Evolutionary conservation across 2,888 invertebrate species (phyloP), one percentile per base, ranked within the genome.

Genomic region (Adelognathus sp.): DNA sequence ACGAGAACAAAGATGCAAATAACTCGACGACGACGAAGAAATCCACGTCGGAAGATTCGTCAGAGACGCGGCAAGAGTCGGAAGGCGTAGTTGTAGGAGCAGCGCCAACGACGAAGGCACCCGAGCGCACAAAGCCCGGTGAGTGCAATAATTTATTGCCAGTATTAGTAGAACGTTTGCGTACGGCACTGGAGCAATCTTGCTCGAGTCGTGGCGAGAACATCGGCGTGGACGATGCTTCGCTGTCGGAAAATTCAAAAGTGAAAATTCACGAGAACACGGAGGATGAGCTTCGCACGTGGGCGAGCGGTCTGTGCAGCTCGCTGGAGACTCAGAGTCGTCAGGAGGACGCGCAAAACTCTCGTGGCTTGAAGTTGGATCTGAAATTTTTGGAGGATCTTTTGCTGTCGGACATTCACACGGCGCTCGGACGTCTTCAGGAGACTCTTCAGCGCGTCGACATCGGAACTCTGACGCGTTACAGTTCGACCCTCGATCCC

Each of bases 341-440:
- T 7, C 18, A 41, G 27, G 66, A 75, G 4, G 67, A 76, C 14
- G 3, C 66, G 6, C 56, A 36, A 14, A 72, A 33, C 64, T 58
- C 75, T 1, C 44, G 75, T 27, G 79, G 79, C 3, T 24, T 79
- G 18, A 90, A 85, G 90, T 90, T 87, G 85, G 93, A 88, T 86
- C 88, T 89, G 85, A 90, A 90, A 90, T 92, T 89, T 84, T 90
- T 85, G 82, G 94, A 95, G 79, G 94, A 94, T 41, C 93, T 94
- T 85, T 93, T 96, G 6, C 93, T 96, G 50, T 94, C 94, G 27
- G 97, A 97, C 89, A 96, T 97, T 74, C 95, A 96, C 73, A 94
- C 94, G 83, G 96, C 97, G 29, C 92, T 97, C 33, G 94, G 94
- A 72, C 94, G 96, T 52, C 93, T 97, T 77, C 95, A 96, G 82